phyloP scores from a whole-genome alignment of 64 coral and sea anemone species.

The Stichodactyla helianthus region DNA sequence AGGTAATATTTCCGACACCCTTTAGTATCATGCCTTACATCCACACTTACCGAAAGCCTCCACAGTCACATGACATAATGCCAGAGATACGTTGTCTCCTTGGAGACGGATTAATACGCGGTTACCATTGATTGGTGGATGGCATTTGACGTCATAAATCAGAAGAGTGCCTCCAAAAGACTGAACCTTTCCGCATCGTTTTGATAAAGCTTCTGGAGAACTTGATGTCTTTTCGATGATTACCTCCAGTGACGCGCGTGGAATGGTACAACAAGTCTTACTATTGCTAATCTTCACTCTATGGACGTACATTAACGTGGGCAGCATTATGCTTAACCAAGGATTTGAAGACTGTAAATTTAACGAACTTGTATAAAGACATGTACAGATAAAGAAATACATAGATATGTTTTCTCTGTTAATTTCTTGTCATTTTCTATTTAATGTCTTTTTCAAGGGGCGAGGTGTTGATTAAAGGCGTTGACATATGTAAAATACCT shows the following conservation, averaged over 20 bases:
- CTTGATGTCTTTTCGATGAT: not conserved
- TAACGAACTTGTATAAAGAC: not conserved
- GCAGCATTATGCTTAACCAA: not conserved
- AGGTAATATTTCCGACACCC: too few relatives aligned
- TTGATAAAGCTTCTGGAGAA: not conserved
- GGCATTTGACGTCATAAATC: not conserved
- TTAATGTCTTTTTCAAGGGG: not conserved
- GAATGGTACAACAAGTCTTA: not conserved
- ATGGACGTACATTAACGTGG: not conserved
- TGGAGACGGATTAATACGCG: not conserved
- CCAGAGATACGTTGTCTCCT: not conserved
- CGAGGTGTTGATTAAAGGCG: too few relatives aligned
- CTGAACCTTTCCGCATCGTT: not conserved
- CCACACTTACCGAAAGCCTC: not conserved
- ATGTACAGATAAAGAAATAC: not conserved
- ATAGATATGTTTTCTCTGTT: too few relatives aligned
- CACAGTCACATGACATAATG: not conserved
- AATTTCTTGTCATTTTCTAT: too few relatives aligned
- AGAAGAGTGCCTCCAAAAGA: not conserved
- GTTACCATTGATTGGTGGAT: conserved; percentile 1
- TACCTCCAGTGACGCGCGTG: not conserved
- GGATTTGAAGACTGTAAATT: not conserved
- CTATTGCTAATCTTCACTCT: not conserved
- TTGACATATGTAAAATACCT: not conserved
- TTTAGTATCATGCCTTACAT: not conserved